Conservation (phyloP, 2,113 vertebrate genomes). For the Sylvicapra grimmia region DNA sequence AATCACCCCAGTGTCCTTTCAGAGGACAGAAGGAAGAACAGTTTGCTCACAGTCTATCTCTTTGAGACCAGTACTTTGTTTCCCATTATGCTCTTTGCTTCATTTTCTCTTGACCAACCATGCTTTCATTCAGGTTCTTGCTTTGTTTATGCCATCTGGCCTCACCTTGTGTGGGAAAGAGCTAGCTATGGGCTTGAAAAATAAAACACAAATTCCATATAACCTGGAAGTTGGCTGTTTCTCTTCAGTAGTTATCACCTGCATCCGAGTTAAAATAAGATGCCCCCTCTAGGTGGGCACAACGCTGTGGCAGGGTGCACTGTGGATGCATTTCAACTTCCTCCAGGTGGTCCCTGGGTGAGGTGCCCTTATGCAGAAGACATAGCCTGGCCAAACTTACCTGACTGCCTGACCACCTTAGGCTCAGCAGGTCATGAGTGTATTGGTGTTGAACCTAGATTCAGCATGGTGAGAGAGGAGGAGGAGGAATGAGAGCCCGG, state of each 20-base stretch:
- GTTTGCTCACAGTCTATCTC: neutral
- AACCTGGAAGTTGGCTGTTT: neutral
- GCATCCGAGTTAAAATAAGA: neutral
- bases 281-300: neutral
- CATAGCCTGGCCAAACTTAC: neutral
- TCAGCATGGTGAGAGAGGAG: neutral
- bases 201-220: neutral
- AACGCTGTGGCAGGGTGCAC: neutral
- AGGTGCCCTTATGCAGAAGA: neutral
- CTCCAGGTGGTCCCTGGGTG: neutral
- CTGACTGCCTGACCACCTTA: neutral
- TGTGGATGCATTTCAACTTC: neutral
- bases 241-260: neutral
- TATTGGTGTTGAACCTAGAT: neutral
- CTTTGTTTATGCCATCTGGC: neutral
- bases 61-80: neutral
- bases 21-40: neutral
- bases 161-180: neutral
- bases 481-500: neutral
- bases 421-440: neutral
- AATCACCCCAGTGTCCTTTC: neutral
- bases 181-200: neutral
- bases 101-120: neutral
- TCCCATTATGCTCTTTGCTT: neutral
- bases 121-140: neutral